Percentiles rank a stretch among this genome's conserved stretches.
phyloP scores from a whole-genome alignment of 2,888 invertebrate species.

The Latrodectus hesperus region DNA sequence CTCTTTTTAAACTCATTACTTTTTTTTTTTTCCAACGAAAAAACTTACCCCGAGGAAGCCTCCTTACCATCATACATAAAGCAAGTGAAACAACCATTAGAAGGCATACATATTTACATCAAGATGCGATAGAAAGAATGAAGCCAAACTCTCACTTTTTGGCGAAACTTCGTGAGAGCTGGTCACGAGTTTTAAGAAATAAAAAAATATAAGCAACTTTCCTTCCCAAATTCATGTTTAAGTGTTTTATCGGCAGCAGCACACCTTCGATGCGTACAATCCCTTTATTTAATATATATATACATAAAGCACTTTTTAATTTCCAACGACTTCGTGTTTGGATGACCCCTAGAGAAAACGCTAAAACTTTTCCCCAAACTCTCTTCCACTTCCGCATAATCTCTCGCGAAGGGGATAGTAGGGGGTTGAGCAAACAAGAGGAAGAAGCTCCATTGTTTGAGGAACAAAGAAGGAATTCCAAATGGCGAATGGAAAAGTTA shows the following conservation, averaged over 20 bases:
- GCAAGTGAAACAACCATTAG: background rate
- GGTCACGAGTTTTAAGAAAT: background rate
- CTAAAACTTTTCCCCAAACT: background rate
- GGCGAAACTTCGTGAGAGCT: background rate
- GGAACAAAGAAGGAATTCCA: conserved; percentile 39
- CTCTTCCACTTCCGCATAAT: conserved; percentile 22
- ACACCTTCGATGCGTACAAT: background rate
- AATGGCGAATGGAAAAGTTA: conserved; percentile 5
- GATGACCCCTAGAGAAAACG: conserved; percentile 9
- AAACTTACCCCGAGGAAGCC: no score
- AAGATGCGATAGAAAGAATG: no score
- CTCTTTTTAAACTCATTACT: no score
- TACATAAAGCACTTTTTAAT: background rate
- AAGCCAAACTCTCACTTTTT: no score
- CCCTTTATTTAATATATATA: background rate
- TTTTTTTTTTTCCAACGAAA: no score
- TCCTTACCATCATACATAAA: no score
- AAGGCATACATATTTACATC: no score
- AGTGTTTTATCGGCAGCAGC: no score
- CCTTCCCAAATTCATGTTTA: no score
- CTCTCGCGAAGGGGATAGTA: background rate
- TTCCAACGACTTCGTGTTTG: conserved; percentile 1
- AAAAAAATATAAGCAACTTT: background rate
- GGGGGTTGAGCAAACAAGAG: conserved; percentile 20
- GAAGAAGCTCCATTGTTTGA: conserved; percentile 21